Evolutionary conservation across 2,113 vertebrate species (phyloP), one percentile per base, ranked within the genome.

Genomic region (Mus spicilegus): DNA sequence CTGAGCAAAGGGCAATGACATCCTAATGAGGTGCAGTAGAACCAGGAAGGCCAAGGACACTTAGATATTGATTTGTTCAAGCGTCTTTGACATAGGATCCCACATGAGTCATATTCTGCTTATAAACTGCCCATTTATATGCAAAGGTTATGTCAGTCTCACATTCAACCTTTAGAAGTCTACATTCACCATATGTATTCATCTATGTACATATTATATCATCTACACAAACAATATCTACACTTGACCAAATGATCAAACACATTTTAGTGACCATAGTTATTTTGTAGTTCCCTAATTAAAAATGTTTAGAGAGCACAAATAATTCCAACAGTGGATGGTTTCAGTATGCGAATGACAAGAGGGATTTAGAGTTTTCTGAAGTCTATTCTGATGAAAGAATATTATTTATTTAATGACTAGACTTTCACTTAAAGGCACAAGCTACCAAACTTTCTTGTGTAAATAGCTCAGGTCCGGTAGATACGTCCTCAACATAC

Each of bases 401-500:
- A 80, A 70, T 82, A 19, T 10, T 63, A 85, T 91, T 81, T 78
- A 51, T 84, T 81, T 56, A 88, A 87, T 80, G 28, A 9, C 69
- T 93, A 91, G 33, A 36, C 39, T 93, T 42, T 86, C 24, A 30
- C 77, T 77, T 92, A 63, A 92, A 82, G 56, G 76, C 51, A 86
- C 30, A 80, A 54, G 7, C 54, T 33, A 26, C 28, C 28, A 16
- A 63, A 5, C 26, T 39, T 90, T 67, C 42, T 89, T 17, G 19
- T 69, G 39, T 54, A 54, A 63, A 77, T 39, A 58, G 63, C n/a
- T 91, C 4, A 54, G 19, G 65, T 88, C 46, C 78, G 19, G 36
- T 91, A n/a, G 51, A 72, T 87, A 42, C 90, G 56, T 87, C 56
- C 12, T 82, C 28, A 69, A 75, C 78, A 69, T 92, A 54, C 33